Conservation (phyloP, 2,888 invertebrate genomes). For the Erebia epiphron region DNA sequence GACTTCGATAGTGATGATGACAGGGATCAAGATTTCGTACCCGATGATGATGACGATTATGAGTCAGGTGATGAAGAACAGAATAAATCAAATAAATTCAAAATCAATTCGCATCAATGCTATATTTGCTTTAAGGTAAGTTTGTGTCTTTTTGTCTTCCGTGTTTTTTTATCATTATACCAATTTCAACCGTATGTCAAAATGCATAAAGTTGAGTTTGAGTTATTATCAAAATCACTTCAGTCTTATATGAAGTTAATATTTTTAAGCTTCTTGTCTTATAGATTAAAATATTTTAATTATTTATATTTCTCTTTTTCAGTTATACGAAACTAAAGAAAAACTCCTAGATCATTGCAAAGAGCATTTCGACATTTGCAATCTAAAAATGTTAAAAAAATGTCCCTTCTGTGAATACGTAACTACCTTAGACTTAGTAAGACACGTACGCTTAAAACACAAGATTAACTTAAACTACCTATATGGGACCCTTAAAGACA, state of each 20-base stretch:
- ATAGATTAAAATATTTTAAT: too few species aligned
- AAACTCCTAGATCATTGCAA: constrained; percentile 60
- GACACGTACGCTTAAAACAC: constrained; percentile 55
- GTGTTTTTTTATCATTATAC: neutral
- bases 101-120: constrained; percentile 62
- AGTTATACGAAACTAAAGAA: constrained; percentile 64
- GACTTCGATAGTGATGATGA: constrained; percentile 15
- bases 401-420: constrained; percentile 66
- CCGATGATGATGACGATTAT: constrained; percentile 17
- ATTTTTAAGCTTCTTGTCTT: too few species aligned
- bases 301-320: constrained; percentile 42
- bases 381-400: constrained; percentile 57
- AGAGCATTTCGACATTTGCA: constrained; percentile 65
- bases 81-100: constrained; percentile 42
- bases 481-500: constrained; percentile 49
- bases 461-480: constrained; percentile 49
- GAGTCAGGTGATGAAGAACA: constrained; percentile 14
- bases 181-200: too few species aligned
- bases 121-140: constrained; percentile 70
- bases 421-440: constrained; percentile 46
- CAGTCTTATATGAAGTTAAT: too few species aligned
- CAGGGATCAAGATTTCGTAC: constrained; percentile 16
- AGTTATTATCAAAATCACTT: neutral
- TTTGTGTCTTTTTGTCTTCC: neutral
- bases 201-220: neutral